These are phyloP conservation scores for Drosophila albomicans DNA, from an alignment of 1,140 invertebrate genomes.

Conservation along the genomic window DNA sequence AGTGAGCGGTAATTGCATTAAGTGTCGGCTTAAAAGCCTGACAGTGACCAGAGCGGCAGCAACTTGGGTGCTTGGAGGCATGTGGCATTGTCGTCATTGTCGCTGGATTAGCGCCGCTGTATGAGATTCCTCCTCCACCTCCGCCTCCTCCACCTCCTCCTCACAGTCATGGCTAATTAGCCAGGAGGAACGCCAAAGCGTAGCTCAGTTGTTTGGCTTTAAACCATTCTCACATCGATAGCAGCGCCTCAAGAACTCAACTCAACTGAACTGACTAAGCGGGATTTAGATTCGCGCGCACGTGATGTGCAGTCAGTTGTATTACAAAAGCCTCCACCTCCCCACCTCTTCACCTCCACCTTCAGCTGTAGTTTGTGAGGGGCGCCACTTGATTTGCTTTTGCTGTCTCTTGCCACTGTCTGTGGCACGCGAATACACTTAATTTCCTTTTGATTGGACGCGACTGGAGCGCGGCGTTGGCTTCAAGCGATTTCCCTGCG, in stretches of 20 bases:
- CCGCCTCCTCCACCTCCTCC: constrained; percentile 4
- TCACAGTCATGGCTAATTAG: constrained; percentile 69
- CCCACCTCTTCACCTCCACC: neutral
- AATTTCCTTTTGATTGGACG: constrained; percentile 79
- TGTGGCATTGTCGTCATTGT: constrained; percentile 59
- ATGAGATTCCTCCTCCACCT: constrained; percentile 21
- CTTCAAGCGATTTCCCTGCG: constrained; percentile 58
- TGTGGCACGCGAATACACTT: constrained; percentile 70
- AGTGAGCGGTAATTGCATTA: constrained; percentile 78
- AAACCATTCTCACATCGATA: constrained; percentile 70
- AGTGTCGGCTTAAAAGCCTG: constrained; percentile 77
- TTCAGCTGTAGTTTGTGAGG: no score
- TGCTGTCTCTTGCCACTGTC: constrained; percentile 1
- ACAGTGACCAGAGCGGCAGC: constrained; percentile 4
- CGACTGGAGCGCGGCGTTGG: constrained; percentile 35
- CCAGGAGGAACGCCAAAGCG: neutral
- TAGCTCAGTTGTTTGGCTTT: constrained; percentile 56
- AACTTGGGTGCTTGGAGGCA: constrained; percentile 5
- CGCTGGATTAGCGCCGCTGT: constrained; percentile 65
- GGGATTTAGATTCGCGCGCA: constrained; percentile 31
- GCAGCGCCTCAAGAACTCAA: constrained; percentile 14
- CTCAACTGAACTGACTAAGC: constrained; percentile 28
- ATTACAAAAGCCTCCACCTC: constrained; percentile 12
- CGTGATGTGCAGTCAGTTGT: constrained; percentile 32
- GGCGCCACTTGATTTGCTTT: constrained; percentile 17